Evolutionary conservation across 2,113 vertebrate genomes (phyloP).

Genomic region (Motacilla alba): DNA sequence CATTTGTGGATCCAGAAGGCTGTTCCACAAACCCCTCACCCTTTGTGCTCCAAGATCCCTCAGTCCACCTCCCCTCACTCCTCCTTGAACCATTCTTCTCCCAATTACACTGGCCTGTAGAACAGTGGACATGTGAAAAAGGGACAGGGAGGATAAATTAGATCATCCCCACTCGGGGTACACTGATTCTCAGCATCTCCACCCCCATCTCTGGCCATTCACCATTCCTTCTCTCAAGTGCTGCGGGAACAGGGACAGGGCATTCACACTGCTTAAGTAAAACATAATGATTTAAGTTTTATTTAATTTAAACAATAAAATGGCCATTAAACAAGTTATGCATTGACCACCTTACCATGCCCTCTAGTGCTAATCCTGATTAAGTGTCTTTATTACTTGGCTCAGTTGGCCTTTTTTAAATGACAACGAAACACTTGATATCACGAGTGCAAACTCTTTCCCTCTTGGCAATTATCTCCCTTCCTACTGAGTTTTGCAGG

Average conservation of each 20-base stretch:
- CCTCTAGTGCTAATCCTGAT: constrained; percentile 51
- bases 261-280: background rate
- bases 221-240: background rate
- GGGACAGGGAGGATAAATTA: rapidly evolving
- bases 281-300: constrained; percentile 53
- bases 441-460: constrained; percentile 1
- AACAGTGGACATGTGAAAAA: background rate
- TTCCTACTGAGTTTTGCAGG: constrained; percentile 51
- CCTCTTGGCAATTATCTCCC: constrained; percentile 47
- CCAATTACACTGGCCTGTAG: no score
- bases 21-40: background rate
- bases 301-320: constrained; percentile 66
- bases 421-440: constrained; percentile 21
- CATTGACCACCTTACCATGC: constrained; percentile 55
- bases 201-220: background rate
- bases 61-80: background rate
- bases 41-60: background rate
- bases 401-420: constrained; percentile 60
- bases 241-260: background rate
- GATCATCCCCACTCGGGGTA: rapidly evolving
- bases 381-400: constrained; percentile 65
- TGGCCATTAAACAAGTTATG: constrained; percentile 55
- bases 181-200: background rate
- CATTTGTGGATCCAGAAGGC: background rate
- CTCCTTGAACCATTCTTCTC: background rate